Conservation (phyloP, 1,140 invertebrate species). For the Telenomus remus region DNA sequence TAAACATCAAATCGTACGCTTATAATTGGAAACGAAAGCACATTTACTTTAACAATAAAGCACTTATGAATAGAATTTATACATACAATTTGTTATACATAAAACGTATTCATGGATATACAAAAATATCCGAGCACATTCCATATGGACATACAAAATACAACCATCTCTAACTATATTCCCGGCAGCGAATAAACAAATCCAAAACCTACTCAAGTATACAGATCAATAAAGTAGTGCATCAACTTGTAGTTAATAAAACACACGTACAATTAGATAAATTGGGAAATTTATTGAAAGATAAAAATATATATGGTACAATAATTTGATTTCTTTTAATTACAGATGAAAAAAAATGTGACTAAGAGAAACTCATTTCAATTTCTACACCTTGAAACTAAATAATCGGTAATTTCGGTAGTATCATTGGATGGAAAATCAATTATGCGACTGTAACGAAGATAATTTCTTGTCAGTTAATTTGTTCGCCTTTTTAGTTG, state of each 20-base stretch:
- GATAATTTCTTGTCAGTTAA: constrained; percentile 42
- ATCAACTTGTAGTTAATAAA: constrained; percentile 37
- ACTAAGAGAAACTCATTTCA: constrained; percentile 57
- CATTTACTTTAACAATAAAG: constrained; percentile 22
- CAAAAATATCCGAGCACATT: constrained; percentile 38
- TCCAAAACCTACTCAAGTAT: constrained; percentile 11
- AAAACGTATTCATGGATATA: constrained; percentile 33
- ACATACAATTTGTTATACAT: constrained; percentile 42
- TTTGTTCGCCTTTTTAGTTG: constrained; percentile 33
- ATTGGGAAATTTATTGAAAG: constrained; percentile 72
- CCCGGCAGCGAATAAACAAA: not conserved
- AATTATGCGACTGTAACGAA: constrained; percentile 45
- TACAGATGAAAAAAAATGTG: constrained; percentile 58
- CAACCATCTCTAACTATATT: constrained; percentile 20
- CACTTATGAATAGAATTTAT: constrained; percentile 27
- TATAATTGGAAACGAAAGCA: constrained; percentile 18
- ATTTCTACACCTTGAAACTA: constrained; percentile 27
- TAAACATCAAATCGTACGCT: constrained; percentile 10
- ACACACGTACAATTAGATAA: constrained; percentile 57
- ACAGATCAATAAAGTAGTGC: constrained; percentile 15
- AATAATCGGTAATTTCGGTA: too few relatives aligned
- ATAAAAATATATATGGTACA: constrained; percentile 74
- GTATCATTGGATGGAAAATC: too few relatives aligned
- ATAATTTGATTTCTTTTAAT: constrained; percentile 60
- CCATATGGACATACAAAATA: constrained; percentile 39